phyloP scores from a whole-genome alignment of 2,888 invertebrate genomes.

The Dolichomitus sp. region DNA sequence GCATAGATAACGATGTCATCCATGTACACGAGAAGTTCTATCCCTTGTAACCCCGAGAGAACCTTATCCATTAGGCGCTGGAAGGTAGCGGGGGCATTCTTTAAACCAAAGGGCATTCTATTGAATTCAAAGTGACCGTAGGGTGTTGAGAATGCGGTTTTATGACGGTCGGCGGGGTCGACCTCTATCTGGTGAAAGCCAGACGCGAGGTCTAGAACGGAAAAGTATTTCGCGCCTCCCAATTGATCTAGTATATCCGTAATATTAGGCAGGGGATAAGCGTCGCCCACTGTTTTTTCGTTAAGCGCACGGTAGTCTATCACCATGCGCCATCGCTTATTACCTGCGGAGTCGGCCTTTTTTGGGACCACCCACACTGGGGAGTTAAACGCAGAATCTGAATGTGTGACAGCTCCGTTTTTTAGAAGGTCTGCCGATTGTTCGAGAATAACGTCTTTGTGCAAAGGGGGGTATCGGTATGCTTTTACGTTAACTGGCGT shows the following conservation, averaged over 20 bases:
- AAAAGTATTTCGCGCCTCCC: slow-evolving; percentile 55
- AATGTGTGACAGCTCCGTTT: background rate
- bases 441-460: background rate
- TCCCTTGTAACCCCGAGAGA: background rate
- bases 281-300: slow-evolving; percentile 50
- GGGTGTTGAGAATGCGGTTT: slow-evolving; percentile 64
- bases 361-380: slow-evolving; percentile 63
- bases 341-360: slow-evolving; percentile 45
- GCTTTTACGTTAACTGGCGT: background rate
- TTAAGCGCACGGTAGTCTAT: slow-evolving; percentile 60
- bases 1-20: background rate
- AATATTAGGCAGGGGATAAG: slow-evolving; percentile 58
- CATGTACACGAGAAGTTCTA: background rate
- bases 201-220: slow-evolving; percentile 53
- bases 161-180: slow-evolving; percentile 59
- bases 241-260: slow-evolving; percentile 57
- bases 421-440: background rate
- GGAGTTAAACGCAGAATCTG: background rate
- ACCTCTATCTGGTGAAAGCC: slow-evolving; percentile 77
- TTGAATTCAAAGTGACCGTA: slow-evolving; percentile 71
- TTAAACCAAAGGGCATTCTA: slow-evolving; percentile 67
- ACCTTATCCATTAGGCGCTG: background rate
- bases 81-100: slow-evolving; percentile 74
- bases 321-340: slow-evolving; percentile 52
- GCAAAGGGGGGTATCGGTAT: background rate